Evolutionary conservation across 2,113 vertebrate species (phyloP).

Genomic region (Psammodynastes pulverulentus): DNA sequence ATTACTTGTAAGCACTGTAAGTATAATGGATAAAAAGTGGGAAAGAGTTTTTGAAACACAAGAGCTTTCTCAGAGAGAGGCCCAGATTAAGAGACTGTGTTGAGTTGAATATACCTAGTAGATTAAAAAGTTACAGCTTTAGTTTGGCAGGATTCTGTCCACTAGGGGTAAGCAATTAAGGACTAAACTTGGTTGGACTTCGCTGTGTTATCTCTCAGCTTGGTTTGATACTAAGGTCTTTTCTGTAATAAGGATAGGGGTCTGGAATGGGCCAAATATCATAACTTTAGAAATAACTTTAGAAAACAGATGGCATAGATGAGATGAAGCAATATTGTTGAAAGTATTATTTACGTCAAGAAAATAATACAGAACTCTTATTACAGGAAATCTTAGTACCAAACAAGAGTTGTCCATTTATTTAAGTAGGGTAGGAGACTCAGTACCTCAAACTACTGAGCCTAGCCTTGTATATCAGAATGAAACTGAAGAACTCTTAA

Average conservation of each 20-base stretch:
- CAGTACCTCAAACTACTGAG: not conserved
- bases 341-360: not conserved
- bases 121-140: not conserved
- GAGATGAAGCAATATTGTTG: no score
- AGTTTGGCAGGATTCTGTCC: not conserved
- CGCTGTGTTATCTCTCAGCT: not conserved
- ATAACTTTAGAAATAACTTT: not conserved
- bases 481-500: not conserved
- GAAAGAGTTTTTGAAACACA: not conserved
- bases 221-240: not conserved
- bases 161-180: not conserved
- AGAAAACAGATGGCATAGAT: not conserved
- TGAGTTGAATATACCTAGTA: not conserved
- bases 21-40: not conserved
- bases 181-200: not conserved
- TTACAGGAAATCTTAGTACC: not conserved
- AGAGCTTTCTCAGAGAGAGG: not conserved
- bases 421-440: not conserved
- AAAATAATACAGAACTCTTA: not conserved
- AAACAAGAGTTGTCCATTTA: not conserved
- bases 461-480: not conserved
- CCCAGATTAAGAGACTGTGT: not conserved
- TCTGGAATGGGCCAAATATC: not conserved
- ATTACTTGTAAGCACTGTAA: not conserved
- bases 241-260: not conserved